Percentiles rank a stretch among this genome's conserved stretches.
Evolutionary conservation across 2,113 vertebrate genomes (phyloP).

Genomic region (Barbus barbus): DNA sequence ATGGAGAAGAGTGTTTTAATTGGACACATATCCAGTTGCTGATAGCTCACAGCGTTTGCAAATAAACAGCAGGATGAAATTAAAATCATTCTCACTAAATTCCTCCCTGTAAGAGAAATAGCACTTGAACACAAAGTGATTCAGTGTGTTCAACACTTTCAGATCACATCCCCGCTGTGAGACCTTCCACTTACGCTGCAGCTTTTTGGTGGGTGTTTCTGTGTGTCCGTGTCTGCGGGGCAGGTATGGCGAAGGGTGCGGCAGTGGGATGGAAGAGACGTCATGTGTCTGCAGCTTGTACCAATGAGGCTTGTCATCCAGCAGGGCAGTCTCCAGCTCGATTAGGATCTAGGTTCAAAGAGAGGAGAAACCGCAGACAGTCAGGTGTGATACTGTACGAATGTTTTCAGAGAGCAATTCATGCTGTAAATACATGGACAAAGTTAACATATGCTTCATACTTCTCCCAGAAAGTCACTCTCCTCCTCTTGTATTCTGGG

Average conservation of each 20-base stretch:
- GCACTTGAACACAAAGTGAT: not conserved
- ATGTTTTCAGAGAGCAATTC: not conserved
- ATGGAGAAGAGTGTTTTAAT: not conserved
- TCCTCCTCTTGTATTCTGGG: conserved; percentile 93
- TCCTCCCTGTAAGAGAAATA: not conserved
- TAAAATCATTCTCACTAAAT: not conserved
- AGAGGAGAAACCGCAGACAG: not conserved
- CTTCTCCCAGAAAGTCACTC: conserved; percentile 97
- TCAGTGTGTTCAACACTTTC: not conserved
- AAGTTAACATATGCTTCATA: conserved; percentile 53
- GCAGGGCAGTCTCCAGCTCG: conserved; percentile 93
- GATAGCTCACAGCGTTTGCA: not conserved
- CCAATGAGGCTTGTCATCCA: conserved; percentile 98
- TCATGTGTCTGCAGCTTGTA: conserved; percentile 98
- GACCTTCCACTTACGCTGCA: conserved; percentile 86
- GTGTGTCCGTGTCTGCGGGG: conserved; percentile 86
- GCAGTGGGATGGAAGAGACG: conserved; percentile 96
- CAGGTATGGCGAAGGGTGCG: conserved; percentile 92
- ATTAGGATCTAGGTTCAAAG: conserved; percentile 85
- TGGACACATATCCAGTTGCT: not conserved
- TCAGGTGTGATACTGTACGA: not conserved
- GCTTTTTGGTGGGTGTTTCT: conserved; percentile 89
- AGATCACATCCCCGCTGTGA: not conserved
- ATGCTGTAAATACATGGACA: not conserved
- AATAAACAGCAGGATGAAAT: not conserved